Base-by-base conservation (phyloP, 2,113 vertebrate species). In the Spilogale gracilis region DNA sequence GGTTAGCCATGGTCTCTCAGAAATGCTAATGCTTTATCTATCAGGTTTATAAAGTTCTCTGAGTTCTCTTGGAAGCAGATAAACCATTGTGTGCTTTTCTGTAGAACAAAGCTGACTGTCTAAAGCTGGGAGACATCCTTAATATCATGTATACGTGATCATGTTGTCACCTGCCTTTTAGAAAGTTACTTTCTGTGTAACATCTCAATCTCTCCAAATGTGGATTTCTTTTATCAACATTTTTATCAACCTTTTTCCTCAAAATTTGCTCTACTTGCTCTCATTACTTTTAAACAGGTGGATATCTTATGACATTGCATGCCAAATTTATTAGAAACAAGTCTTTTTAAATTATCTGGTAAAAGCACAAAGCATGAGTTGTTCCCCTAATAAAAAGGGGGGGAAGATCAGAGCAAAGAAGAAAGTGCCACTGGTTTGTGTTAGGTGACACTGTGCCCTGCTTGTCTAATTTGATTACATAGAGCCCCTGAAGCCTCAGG, bases 381-480 rank as follows among this genome's bases (percentile, higher is more conserved):
- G 95, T 97, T 98, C 94, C 69, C 98, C 95, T 98, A 98, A 97
- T 97, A 97, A 98, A 98, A 96, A 97, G 93, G 98, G 96, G 98
- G 95, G 97, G 96, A 98, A 98, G 98, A 98, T 99, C 96, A 98
- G 79, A 98, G 98, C 73, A 95, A 93, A 98, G 98, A 98, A 98
- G 98, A 98, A 98, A 99, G 98, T 98, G 97, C 97, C 97, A 98
- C 98, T 99, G 99, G 98, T 98, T 98, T 99, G 96, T 99, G 98
- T 99, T 98, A 98, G 98, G 98, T 99, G 99, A 99, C 99, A 98
- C 98, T 98, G 97, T 99, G 99, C 98, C 98, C 99, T 98, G 97
- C 98, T 99, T 99, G 99, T 99, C 99, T 99, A 98, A 99, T 99
- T 99, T 99, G 99, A 99, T 99, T 99, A 99, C 98, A 98, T 97